Base-by-base conservation (phyloP, 1,140 invertebrate species). In the Watersipora subatra region DNA sequence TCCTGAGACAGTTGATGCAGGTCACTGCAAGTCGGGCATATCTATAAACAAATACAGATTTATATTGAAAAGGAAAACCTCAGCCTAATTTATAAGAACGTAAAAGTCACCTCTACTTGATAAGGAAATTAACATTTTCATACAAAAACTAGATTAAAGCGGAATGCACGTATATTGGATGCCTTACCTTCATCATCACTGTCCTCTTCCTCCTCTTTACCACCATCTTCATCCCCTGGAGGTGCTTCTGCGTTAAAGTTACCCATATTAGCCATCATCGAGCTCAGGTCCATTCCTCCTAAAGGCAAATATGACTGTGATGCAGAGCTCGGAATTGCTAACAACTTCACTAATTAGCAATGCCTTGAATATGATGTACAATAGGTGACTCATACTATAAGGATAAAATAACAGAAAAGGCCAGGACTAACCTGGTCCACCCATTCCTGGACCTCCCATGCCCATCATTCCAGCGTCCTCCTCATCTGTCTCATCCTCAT, bases 401-500 rank as follows among this genome's bases (percentile, higher is more conserved):
- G n/a, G n/a, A 58, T 67, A 63, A 64, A 70, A 71, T 76, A 80
- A 87, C 85, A n/a, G n/a, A n/a, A n/a, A n/a, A n/a, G n/a, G n/a
- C n/a, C n/a, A n/a, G n/a, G n/a, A n/a, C n/a, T n/a, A n/a, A n/a
- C n/a, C n/a, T n/a, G n/a, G n/a, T n/a, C n/a, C n/a, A n/a, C n/a
- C n/a, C n/a, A n/a, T n/a, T n/a, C n/a, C n/a, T n/a, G n/a, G n/a
- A n/a, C n/a, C n/a, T n/a, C n/a, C n/a, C n/a, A n/a, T n/a, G 68
- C 86, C 83, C 81, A 85, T 85, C 63, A 76, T 66, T 61, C 73
- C 70, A 64, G 72, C 69, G 28, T 76, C 72, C 56, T 76, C 73
- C 64, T 85, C 85, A 57, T 88, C 88, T 65, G 85, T 86, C 65
- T 90, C 89, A 73, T 89, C 91, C 80, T 97, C 93, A 84, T 97